Conservation (phyloP, 2,888 invertebrate species). For the Coronaproctus castanopsis region DNA sequence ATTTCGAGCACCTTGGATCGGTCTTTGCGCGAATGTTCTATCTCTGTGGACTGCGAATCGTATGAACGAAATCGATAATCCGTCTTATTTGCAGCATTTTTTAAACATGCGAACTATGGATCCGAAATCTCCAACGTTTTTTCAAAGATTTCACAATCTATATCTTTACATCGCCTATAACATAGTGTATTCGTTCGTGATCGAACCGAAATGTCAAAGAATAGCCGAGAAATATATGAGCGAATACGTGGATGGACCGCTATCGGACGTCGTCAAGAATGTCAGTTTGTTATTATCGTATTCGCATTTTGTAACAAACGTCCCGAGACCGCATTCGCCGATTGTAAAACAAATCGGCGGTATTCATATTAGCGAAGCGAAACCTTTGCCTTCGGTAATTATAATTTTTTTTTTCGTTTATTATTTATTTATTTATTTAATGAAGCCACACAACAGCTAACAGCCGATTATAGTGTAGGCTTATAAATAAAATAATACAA, state of each 20-base stretch:
- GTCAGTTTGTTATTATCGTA: background rate
- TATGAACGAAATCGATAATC: background rate
- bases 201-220: background rate
- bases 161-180: background rate
- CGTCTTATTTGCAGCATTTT: background rate
- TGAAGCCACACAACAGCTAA: too few relatives aligned
- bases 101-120: background rate
- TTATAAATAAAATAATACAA: too few relatives aligned
- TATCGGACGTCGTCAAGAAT: background rate
- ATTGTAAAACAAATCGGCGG: conserved; percentile 44
- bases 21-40: background rate
- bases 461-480: too few relatives aligned
- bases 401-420: too few relatives aligned
- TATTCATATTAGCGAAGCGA: conserved; percentile 29
- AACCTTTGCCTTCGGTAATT: conserved; percentile 17
- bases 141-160: background rate
- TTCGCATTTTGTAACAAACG: background rate
- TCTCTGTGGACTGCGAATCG: background rate
- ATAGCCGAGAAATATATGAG: background rate
- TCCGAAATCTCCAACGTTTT: background rate
- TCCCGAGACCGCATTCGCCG: conserved; percentile 32
- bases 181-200: background rate
- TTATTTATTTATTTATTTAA: too few relatives aligned
- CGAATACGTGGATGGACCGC: background rate
- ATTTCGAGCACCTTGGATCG: background rate